Evolutionary conservation across 2,797 vertebrate genomes (phyloP), one percentile per base, ranked within the genome.

Genomic region (Falco peregrinus): DNA sequence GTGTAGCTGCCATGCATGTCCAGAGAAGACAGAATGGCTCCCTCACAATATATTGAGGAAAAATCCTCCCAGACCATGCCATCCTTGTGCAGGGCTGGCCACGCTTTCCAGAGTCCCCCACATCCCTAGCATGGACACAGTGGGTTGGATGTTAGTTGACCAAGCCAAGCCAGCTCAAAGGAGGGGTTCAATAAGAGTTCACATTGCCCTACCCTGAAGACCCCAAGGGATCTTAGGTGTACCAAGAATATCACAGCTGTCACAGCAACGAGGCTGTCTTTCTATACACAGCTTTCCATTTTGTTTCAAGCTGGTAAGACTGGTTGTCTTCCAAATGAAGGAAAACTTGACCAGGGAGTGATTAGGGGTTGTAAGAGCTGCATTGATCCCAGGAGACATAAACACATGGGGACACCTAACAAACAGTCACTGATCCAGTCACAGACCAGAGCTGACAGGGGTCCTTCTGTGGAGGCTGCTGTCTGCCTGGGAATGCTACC

Each of bases 1-100:
- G 7, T 73, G 45, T 19, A 41, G 28, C 41, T 60, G 21, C 28
- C 26, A 26, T 2, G 4, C 25, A 48, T 0, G 0, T 61, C 21
- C 37, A 26, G 26, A 57, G 50, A 31, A 63, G 25, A 35, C 9
- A 50, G 41, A 18, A 60, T 1, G 2, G 19, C 61, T 75, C 63
- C 20, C 48, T 12, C 43, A 68, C 13, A 39, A 43, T 2, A 56
- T 16, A 11, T 16, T 47, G 25, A 75, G 45, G 22, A 59, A 35
- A 57, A 87, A 18, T 29, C 28, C 11, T 16, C 35, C 33, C 7
- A 19, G 10, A 16, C 21, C 4, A 0, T 43, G 13, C 11, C 29
- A 54, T 13, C n/a, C 70, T 51, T 50, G 18, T 68, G 21, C 54
- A 67, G 35, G 26, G 16, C 31, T 68, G 29, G 47, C 18, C 5